Percentiles rank a stretch among this genome's conserved stretches.
Conservation (phyloP, 2,888 invertebrate genomes). For the Neoaliturus tenellus region DNA sequence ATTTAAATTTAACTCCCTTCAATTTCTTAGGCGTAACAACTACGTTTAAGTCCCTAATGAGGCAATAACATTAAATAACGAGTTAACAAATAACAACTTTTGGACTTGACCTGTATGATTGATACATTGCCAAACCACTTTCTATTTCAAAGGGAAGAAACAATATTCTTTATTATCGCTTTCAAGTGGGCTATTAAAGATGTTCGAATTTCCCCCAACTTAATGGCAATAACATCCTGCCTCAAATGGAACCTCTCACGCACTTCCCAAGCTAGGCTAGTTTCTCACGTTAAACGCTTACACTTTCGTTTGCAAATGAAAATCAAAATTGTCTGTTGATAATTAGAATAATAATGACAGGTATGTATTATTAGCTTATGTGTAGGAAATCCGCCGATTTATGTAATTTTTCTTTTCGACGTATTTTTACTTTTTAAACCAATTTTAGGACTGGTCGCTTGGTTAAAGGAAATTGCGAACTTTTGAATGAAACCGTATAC, state of each 20-base stretch:
- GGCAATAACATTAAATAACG: constrained; percentile 13
- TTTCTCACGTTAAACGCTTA: not conserved
- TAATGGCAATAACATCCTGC: constrained; percentile 30
- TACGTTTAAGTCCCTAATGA: not conserved
- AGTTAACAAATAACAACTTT: not conserved
- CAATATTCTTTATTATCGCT: constrained; percentile 45
- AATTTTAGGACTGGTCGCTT: too few species aligned
- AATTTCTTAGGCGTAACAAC: not conserved
- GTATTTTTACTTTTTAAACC: too few species aligned
- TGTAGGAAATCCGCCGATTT: too few species aligned
- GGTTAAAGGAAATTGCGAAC: too few species aligned
- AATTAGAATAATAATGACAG: not conserved
- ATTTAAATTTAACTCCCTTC: not conserved
- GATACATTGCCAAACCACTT: constrained; percentile 24
- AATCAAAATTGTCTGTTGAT: not conserved
- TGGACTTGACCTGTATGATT: not conserved
- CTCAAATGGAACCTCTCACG: not conserved
- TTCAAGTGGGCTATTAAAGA: constrained; percentile 40
- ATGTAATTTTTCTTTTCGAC: too few species aligned
- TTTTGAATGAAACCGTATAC: too few species aligned
- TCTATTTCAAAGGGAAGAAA: constrained; percentile 48
- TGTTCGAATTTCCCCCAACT: constrained; percentile 32
- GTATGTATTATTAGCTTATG: too few species aligned
- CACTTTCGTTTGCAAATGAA: constrained; percentile 19
- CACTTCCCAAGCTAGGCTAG: not conserved